A percentile compares a stretch with the other conserved stretches of the same genome.
phyloP scores from a whole-genome alignment of 2,113 vertebrate genomes.

The human (Homo sapiens) region GRCh38 chr2:213027001-213027500 shows the following conservation, averaged over 20 bases:
- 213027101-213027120: not conserved
- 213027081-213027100: not conserved
- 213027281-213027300: conserved; percentile 31
- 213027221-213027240: not conserved
- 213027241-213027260: not conserved
- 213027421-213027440: not conserved
- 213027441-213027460: not conserved
- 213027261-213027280: conserved; percentile 25
- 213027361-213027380: not conserved
- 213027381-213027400: not conserved
- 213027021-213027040: not conserved
- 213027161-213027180: not conserved
- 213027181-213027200: not conserved
- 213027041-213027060: not conserved
- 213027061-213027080: not conserved
- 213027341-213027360: not conserved
- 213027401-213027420: not conserved
- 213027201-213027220: not conserved
- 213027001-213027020: not conserved
- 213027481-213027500: too few relatives aligned
- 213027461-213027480: not conserved
- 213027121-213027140: not conserved
- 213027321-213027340: not conserved
- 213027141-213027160: not conserved
- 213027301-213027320: conserved; percentile 2